Evolutionary conservation across 2,888 invertebrate species (phyloP), one percentile per base, ranked within the genome.

Genomic region (Peribatodes rhomboidaria): DNA sequence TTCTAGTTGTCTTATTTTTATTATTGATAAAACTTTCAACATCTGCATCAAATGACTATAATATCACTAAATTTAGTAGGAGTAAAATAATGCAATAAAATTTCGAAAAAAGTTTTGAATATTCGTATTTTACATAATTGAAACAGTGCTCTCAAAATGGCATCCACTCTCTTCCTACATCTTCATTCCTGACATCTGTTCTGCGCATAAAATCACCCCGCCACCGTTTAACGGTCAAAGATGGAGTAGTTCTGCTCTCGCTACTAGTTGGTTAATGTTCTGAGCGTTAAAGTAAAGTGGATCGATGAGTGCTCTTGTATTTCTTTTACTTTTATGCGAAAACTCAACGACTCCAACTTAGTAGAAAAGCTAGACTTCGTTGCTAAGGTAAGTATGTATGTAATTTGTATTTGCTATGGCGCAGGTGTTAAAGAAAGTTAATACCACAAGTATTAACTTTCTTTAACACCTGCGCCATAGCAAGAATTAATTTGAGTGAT

Each of bases 131-230:
- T n/a, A 37, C 16, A 11, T 56, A 27, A 14, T 11, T 20, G 3
- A 39, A 39, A 39, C 9, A 35, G 2, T 39, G 14, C 35, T 14
- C 47, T 13, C n/a, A 61, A 33, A 35, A 41, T 16, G 4, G 13
- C 20, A 16, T 14, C 10, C 14, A 55, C 6, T 65, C 65, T 18
- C 35, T 52, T 10, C 46, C 59, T 18, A 59, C 42, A 8, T 54
- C 13, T 33, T 60, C 31, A 68, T 50, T 57, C 54, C 66, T 70
- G 53, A 70, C 75, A 76, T 75, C 76, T 79, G 75, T 74, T 72
- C 55, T 53, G 70, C 18, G 52, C 71, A 70, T 80, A 73, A 78
- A 77, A 80, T 71, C 65, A 64, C 66, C 66, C 67, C 61, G 66
- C 68, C 50, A 58, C 54, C 61, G 22, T 63, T 72, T 75, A 70